Percentiles rank a stretch among this genome's conserved stretches.
Evolutionary conservation across 2,113 vertebrate genomes (phyloP).

Genomic region (Puntigrus tetrazona): DNA sequence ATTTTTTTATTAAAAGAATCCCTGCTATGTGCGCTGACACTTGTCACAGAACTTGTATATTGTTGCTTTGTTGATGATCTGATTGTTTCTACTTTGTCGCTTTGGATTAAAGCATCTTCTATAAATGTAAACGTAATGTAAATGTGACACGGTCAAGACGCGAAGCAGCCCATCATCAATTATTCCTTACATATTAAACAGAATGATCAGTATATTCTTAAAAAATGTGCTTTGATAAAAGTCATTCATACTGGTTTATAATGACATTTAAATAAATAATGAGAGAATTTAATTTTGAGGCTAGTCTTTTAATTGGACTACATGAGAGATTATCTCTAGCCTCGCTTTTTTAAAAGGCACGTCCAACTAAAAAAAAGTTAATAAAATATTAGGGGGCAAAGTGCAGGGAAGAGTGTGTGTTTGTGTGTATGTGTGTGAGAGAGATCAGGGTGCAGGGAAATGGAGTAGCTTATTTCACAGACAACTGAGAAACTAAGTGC

Average conservation of each 20-base stretch:
- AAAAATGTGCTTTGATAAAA: neutral
- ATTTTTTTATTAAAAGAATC: too few species aligned
- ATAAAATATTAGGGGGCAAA: neutral
- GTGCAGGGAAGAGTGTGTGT: neutral
- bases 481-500: slow-evolving; percentile 54
- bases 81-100: too few species aligned
- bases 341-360: neutral
- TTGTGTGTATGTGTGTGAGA: neutral
- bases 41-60: too few species aligned
- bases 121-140: too few species aligned
- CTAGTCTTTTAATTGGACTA: neutral
- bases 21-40: too few species aligned
- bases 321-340: neutral
- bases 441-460: neutral
- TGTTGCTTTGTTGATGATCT: too few species aligned
- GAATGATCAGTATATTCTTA: neutral
- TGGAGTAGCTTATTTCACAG: slow-evolving; percentile 50
- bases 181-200: too few species aligned
- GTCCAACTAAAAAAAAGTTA: neutral
- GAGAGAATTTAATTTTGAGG: neutral
- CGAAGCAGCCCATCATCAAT: too few species aligned
- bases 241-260: neutral
- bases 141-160: too few species aligned
- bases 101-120: too few species aligned
- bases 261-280: slow-evolving; percentile 9